These are phyloP conservation scores for Panagrolaimus sp. DNA, from an alignment of 1,140 invertebrate species.

Conservation along the genomic window DNA sequence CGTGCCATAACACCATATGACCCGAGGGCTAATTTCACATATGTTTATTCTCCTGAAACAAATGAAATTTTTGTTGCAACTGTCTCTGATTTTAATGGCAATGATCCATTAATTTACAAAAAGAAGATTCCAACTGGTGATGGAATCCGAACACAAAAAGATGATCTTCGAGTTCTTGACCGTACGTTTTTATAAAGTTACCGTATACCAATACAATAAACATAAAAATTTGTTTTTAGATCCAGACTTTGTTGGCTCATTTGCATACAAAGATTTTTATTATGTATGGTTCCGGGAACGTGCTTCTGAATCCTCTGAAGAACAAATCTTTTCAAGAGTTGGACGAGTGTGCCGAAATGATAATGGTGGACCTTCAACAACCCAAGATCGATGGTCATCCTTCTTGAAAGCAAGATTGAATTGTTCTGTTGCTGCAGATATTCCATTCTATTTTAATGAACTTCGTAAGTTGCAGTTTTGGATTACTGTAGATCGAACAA, in stretches of 20 bases:
- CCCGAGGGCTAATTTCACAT: constrained; percentile 57
- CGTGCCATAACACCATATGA: constrained; percentile 57
- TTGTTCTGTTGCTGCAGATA: constrained; percentile 81
- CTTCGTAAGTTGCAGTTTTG: constrained; percentile 75
- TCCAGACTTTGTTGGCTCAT: constrained; percentile 90
- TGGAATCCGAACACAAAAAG: constrained; percentile 43
- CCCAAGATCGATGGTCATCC: constrained; percentile 83
- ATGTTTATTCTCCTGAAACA: constrained; percentile 44
- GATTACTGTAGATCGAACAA: not conserved
- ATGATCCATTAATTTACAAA: constrained; percentile 57
- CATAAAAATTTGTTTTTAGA: constrained; percentile 49
- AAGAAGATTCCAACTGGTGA: constrained; percentile 39
- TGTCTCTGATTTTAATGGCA: constrained; percentile 57
- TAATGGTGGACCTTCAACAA: constrained; percentile 64
- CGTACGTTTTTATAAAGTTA: not conserved
- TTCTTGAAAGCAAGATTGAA: constrained; percentile 89
- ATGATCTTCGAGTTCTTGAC: constrained; percentile 51
- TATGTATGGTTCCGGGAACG: constrained; percentile 95
- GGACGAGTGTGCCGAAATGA: constrained; percentile 92
- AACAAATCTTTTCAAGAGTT: constrained; percentile 80
- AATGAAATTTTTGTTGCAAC: constrained; percentile 57
- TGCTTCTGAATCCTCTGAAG: constrained; percentile 79
- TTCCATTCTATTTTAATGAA: constrained; percentile 96
- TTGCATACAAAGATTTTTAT: constrained; percentile 82
- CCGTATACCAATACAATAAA: no score